phyloP scores from a whole-genome alignment of 2,797 vertebrate species.

The Phataginus tricuspis region DNA sequence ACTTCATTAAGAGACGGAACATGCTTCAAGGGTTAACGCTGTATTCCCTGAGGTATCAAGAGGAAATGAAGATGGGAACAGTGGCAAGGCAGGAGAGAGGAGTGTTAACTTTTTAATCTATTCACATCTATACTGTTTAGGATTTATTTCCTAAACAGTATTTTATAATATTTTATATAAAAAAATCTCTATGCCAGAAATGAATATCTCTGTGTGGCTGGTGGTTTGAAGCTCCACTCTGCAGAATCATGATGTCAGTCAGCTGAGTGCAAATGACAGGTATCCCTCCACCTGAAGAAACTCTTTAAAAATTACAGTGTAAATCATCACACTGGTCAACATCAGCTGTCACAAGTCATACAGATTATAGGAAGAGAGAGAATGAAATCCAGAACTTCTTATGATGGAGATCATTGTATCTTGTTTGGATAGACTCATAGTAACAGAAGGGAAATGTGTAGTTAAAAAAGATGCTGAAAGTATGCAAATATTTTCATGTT shows the following conservation, averaged over 20 bases:
- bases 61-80: background rate
- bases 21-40: background rate
- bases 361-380: background rate
- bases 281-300: background rate
- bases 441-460: background rate
- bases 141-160: constrained; percentile 1
- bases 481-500: background rate
- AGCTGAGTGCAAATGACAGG: background rate
- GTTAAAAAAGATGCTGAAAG: background rate
- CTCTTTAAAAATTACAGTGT: background rate
- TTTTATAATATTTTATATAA: background rate
- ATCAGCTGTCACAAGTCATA: background rate
- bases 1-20: background rate
- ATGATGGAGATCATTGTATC: background rate
- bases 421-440: background rate
- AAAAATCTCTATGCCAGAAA: background rate
- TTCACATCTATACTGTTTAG: background rate
- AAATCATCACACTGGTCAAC: background rate
- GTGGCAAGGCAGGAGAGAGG: background rate
- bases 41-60: background rate
- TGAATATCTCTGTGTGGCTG: background rate
- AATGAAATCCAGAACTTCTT: background rate
- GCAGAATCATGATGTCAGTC: background rate
- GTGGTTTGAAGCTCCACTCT: background rate
- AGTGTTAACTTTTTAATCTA: background rate